phyloP scores from a whole-genome alignment of 2,797 vertebrate genomes.

The Squalus acanthias region DNA sequence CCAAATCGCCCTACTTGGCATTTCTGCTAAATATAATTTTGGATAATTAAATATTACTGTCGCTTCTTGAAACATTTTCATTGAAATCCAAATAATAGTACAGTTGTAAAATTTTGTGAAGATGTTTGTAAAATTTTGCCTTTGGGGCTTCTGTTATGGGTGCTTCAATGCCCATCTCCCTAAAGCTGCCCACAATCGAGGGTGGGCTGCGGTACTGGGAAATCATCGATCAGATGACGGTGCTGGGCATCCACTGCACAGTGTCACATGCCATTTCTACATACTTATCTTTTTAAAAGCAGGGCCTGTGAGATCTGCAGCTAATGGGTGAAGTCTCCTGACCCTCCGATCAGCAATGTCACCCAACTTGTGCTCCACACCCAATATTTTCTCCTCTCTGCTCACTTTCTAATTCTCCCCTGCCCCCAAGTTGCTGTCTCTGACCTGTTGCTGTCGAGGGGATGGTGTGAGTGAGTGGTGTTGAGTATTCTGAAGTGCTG shows the following conservation, averaged over 20 bases:
- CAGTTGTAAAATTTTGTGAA: neutral
- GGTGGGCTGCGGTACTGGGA: neutral
- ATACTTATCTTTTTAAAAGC: neutral
- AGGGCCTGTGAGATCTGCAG: neutral
- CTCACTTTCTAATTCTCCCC: neutral
- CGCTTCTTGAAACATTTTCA: neutral
- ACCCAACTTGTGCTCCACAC: neutral
- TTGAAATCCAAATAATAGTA: neutral
- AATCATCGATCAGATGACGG: neutral
- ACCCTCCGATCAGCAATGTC: neutral
- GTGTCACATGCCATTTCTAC: neutral
- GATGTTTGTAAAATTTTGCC: neutral
- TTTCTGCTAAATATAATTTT: neutral
- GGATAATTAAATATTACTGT: neutral
- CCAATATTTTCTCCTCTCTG: neutral
- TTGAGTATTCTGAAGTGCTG: neutral
- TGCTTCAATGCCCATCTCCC: neutral
- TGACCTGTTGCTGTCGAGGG: neutral
- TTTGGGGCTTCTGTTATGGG: neutral
- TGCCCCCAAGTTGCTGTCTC: neutral
- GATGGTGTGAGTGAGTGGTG: neutral
- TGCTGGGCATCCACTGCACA: neutral
- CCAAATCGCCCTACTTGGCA: neutral
- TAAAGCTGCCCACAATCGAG: neutral
- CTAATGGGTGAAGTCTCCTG: neutral